Evolutionary conservation across 2,888 invertebrate genomes (phyloP).

Genomic region (Neuroscelio doddi): DNA sequence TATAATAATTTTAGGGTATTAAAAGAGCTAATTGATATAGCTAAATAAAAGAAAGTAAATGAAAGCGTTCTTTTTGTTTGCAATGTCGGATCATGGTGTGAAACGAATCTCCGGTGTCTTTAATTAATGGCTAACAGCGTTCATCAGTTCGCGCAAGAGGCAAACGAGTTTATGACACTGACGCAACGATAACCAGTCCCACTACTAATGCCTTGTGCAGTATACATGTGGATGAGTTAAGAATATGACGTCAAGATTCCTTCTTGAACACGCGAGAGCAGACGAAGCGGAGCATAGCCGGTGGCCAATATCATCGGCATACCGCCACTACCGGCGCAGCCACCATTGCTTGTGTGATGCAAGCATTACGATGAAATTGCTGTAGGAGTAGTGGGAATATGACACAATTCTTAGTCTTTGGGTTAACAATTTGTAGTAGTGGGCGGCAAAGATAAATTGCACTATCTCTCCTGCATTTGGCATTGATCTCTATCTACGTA

Average conservation of each 20-base stretch:
- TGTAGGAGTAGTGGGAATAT: slow-evolving; percentile 55
- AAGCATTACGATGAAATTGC: slow-evolving; percentile 50
- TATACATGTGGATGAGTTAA: too few relatives aligned
- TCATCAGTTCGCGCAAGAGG: slow-evolving; percentile 15
- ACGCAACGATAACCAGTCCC: too few relatives aligned
- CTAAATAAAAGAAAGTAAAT: too few relatives aligned
- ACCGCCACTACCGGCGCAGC: not conserved
- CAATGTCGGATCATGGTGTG: not conserved
- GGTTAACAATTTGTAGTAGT: slow-evolving; percentile 66
- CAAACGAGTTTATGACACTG: slow-evolving; percentile 22
- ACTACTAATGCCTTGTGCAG: too few relatives aligned
- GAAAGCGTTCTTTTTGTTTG: too few relatives aligned
- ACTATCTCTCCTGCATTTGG: slow-evolving; percentile 59
- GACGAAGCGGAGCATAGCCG: slow-evolving; percentile 22
- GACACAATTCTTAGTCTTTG: slow-evolving; percentile 58
- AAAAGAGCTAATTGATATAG: too few relatives aligned
- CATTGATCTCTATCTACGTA: slow-evolving; percentile 70
- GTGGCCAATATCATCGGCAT: slow-evolving; percentile 4
- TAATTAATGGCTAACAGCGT: slow-evolving; percentile 10
- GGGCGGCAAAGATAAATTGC: slow-evolving; percentile 68
- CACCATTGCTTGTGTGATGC: slow-evolving; percentile 22
- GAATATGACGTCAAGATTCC: slow-evolving; percentile 49
- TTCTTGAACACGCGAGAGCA: slow-evolving; percentile 41
- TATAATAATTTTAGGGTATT: too few relatives aligned
- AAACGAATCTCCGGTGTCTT: slow-evolving; percentile 9